Evolutionary conservation across 2,888 invertebrate species (phyloP).

Genomic region (Boloria euphrosyne): DNA sequence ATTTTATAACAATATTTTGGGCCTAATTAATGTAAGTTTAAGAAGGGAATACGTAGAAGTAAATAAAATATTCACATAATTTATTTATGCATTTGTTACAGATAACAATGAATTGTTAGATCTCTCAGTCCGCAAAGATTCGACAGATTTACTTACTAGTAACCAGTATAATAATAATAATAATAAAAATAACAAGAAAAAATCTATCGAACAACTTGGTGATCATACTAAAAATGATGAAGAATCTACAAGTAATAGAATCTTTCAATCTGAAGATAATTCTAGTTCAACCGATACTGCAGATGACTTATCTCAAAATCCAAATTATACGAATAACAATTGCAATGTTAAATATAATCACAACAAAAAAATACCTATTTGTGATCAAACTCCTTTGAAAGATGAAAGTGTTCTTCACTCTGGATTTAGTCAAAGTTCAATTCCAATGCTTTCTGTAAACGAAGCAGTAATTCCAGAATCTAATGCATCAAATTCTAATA

Average conservation of each 20-base stretch:
- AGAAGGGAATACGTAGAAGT: too few species aligned
- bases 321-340: constrained; percentile 14
- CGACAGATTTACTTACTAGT: neutral
- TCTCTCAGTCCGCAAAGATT: neutral
- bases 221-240: neutral
- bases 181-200: neutral
- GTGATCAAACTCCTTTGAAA: too few species aligned
- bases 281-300: neutral
- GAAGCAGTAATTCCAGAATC: neutral
- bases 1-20: too few species aligned
- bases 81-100: constrained; percentile 8
- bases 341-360: neutral
- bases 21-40: too few species aligned
- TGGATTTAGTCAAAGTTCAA: constrained; percentile 1
- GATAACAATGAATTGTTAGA: neutral
- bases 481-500: neutral
- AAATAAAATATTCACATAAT: neutral
- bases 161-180: neutral
- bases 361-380: too few species aligned
- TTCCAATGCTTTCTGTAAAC: neutral
- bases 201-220: neutral
- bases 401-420: neutral
- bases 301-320: neutral
- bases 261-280: neutral
- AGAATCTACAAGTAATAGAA: neutral